These are phyloP conservation scores for Petroica traversi DNA, from an alignment of 2,113 vertebrate genomes.

Conservation along the genomic window DNA sequence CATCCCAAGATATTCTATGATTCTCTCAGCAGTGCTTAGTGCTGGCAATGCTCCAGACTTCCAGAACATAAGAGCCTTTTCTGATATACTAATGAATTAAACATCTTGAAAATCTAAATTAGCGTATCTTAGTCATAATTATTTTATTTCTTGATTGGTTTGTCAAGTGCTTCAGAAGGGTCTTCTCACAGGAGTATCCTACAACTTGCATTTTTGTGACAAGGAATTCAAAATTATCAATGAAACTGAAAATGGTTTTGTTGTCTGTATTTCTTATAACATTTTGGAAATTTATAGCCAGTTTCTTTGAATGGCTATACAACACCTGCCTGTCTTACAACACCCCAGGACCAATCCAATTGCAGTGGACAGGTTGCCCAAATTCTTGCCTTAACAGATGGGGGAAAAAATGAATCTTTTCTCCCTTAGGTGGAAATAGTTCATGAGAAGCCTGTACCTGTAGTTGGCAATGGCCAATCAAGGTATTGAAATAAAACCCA, in stretches of 20 bases:
- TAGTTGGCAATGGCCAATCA: constrained; percentile 5
- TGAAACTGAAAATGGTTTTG: not conserved
- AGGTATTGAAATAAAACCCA: constrained; percentile 39
- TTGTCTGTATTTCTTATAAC: not conserved
- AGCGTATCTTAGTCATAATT: not conserved
- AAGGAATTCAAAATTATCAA: not conserved
- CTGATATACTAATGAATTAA: not conserved
- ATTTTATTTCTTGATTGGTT: not conserved
- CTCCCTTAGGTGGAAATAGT: not conserved
- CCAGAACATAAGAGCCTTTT: not conserved
- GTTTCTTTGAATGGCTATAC: not conserved
- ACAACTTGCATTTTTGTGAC: not conserved
- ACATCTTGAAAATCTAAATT: not conserved
- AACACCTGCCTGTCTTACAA: not conserved
- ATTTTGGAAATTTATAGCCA: not conserved
- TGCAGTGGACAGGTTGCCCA: not conserved
- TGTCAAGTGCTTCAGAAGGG: not conserved
- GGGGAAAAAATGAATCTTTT: not conserved
- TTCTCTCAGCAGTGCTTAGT: not conserved
- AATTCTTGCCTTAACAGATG: not conserved
- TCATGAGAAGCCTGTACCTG: not conserved
- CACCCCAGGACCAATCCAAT: not conserved
- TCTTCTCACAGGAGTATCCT: not conserved
- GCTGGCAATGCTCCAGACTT: not conserved
- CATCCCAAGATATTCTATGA: not conserved